phyloP scores from a whole-genome alignment of 2,797 vertebrate genomes.

The Spinibarbus caldwelli region DNA sequence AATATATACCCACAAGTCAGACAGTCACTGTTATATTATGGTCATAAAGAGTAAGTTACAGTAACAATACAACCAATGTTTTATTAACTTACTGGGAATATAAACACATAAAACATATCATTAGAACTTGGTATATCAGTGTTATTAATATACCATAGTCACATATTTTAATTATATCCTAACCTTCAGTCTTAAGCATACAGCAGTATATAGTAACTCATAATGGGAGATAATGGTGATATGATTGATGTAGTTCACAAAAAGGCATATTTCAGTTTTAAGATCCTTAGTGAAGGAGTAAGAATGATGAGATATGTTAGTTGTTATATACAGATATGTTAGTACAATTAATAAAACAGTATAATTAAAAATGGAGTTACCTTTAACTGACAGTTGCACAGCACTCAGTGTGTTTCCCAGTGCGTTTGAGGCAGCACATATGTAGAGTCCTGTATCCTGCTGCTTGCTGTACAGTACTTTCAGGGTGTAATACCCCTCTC shows the following conservation, averaged over 20 bases:
- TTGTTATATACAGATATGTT: not conserved
- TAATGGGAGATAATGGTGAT: not conserved
- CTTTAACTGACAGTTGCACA: slow-evolving; percentile 91
- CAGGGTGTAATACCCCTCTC: slow-evolving; percentile 94
- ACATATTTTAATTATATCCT: not conserved
- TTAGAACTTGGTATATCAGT: not conserved
- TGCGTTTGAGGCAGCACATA: slow-evolving; percentile 91
- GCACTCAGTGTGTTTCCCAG: slow-evolving; percentile 94
- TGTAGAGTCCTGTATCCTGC: slow-evolving; percentile 89
- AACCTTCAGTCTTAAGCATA: not conserved
- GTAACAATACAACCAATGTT: too few relatives aligned
- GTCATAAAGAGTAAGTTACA: not conserved
- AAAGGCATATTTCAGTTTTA: not conserved
- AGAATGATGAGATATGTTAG: not conserved
- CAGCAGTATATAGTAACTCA: not conserved
- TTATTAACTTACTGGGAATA: not conserved
- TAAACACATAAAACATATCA: not conserved
- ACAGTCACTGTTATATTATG: slow-evolving; percentile 12
- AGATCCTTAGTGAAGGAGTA: not conserved
- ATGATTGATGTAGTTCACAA: not conserved
- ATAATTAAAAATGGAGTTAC: slow-evolving; percentile 68
- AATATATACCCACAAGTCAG: slow-evolving; percentile 41
- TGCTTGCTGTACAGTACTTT: slow-evolving; percentile 95
- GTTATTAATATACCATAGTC: not conserved
- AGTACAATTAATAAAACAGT: not conserved